Evolutionary conservation across 1,140 invertebrate genomes (phyloP).

Genomic region (Tetranychus cinnabarinus): DNA sequence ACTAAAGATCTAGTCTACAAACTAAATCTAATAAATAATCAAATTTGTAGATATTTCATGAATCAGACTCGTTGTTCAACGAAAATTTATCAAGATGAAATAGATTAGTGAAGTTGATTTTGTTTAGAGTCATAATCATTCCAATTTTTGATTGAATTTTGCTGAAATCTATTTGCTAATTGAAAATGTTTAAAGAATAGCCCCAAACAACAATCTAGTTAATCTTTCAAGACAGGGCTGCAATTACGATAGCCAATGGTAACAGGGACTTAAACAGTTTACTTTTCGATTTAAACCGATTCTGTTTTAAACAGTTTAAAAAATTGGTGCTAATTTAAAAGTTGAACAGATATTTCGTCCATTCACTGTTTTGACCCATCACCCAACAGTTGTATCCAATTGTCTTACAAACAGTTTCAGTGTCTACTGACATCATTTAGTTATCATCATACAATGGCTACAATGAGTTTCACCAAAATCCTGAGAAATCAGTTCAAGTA

Average conservation of each 20-base stretch:
- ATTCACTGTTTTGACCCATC: neutral
- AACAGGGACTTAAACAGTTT: slow-evolving; percentile 1
- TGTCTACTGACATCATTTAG: no score
- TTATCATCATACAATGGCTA: no score
- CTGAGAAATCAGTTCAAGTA: no score
- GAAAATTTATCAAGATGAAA: neutral
- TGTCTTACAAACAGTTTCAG: no score
- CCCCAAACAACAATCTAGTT: slow-evolving; percentile 2
- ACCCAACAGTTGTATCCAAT: neutral
- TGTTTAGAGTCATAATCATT: neutral
- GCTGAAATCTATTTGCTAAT: neutral
- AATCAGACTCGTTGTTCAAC: neutral
- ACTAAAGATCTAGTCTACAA: no score
- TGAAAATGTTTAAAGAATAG: neutral
- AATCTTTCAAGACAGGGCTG: slow-evolving; percentile 7
- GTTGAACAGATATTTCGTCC: neutral
- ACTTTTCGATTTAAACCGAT: neutral
- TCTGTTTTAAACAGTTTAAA: neutral
- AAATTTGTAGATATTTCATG: neutral
- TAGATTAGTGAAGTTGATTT: neutral
- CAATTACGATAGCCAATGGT: slow-evolving; percentile 3
- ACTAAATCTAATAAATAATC: no score
- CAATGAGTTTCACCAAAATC: no score
- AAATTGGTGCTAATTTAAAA: neutral
- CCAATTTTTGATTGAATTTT: neutral